A percentile compares a stretch with the other conserved stretches of the same genome.
These are phyloP conservation scores for Xenopus petersii DNA, from an alignment of 2,797 vertebrate species.

Conservation along the genomic window DNA sequence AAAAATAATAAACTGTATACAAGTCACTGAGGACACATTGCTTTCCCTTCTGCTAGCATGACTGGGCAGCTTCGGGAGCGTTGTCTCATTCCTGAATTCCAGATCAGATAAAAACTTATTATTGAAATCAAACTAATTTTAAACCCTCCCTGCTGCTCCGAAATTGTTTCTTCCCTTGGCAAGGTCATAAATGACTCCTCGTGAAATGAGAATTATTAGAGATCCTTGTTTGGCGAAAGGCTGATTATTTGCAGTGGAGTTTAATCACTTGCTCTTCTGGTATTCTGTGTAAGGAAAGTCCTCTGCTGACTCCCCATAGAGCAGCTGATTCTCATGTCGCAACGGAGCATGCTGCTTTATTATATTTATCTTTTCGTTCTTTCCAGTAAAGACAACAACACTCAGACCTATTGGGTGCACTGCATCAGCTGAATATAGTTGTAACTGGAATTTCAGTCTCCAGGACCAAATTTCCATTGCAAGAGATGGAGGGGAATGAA, in stretches of 20 bases:
- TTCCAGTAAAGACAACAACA: no score
- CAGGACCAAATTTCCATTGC: no score
- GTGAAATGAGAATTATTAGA: constrained; percentile 27
- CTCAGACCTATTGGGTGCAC: no score
- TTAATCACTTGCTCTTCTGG: constrained; percentile 27
- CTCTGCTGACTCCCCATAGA: constrained; percentile 26
- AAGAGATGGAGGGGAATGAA: no score
- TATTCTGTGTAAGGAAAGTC: constrained; percentile 21
- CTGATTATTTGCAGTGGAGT: constrained; percentile 32
- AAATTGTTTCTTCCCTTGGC: constrained; percentile 18
- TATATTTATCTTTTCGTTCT: no score
- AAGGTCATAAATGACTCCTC: constrained; percentile 38
- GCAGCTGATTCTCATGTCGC: constrained; percentile 31
- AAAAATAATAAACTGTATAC: no score
- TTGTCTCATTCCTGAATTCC: constrained; percentile 22
- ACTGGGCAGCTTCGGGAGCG: constrained; percentile 27
- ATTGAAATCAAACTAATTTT: constrained; percentile 36
- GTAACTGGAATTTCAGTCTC: no score
- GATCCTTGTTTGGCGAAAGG: constrained; percentile 11
- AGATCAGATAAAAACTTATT: constrained; percentile 16
- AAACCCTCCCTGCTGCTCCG: constrained; percentile 14
- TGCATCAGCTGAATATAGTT: no score
- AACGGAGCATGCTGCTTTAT: not conserved
- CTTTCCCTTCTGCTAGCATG: constrained; percentile 37
- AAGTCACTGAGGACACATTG: not conserved